A percentile compares a stretch with the other conserved stretches of the same genome.
phyloP scores from a whole-genome alignment of 2,797 vertebrate genomes.

The Scomberomorus guttatus region DNA sequence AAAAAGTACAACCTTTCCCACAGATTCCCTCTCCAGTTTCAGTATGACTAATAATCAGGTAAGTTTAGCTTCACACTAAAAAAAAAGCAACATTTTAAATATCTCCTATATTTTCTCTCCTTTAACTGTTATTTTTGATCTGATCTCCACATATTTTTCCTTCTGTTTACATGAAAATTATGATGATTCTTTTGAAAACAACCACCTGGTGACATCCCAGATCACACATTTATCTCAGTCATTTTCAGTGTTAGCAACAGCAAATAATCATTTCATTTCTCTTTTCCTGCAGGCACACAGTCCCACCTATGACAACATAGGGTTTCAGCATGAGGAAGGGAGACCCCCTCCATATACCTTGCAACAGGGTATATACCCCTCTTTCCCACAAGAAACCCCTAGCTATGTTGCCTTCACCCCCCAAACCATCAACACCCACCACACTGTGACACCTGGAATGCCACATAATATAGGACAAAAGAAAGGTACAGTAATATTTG shows the following conservation, averaged over 20 bases:
- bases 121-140: neutral
- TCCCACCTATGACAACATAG: slow-evolving; percentile 69
- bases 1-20: neutral
- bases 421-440: slow-evolving; percentile 63
- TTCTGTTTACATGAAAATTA: neutral
- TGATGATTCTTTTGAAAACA: neutral
- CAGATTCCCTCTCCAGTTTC: neutral
- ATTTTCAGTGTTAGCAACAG: neutral
- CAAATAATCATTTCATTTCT: neutral
- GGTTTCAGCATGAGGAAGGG: slow-evolving; percentile 66
- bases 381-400: slow-evolving; percentile 21
- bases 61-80: slow-evolving; percentile 1
- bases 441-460: slow-evolving; percentile 23
- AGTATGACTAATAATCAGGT: slow-evolving; percentile 65
- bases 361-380: slow-evolving; percentile 22
- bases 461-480: neutral
- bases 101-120: neutral
- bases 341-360: slow-evolving; percentile 45
- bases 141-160: neutral
- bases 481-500: slow-evolving; percentile 64
- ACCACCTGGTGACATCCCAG: neutral
- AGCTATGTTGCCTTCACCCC: slow-evolving; percentile 24
- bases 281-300: slow-evolving; percentile 33
- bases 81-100: neutral
- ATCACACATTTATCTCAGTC: neutral